Evolutionary conservation across 2,113 vertebrate genomes (phyloP), one percentile per base, ranked within the genome.

Genomic region (Egretta garzetta): DNA sequence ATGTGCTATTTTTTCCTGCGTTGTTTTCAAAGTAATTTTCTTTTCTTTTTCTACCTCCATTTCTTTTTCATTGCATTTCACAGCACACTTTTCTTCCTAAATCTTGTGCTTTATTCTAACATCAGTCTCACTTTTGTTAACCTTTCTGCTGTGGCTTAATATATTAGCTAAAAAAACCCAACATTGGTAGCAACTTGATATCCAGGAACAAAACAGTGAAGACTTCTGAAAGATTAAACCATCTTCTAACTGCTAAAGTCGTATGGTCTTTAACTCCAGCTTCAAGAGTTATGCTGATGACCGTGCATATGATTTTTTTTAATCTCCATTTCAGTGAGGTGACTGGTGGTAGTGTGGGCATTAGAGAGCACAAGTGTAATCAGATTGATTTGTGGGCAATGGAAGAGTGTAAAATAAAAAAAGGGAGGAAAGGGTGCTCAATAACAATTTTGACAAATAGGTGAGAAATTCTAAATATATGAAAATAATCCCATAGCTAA

Each of bases 21-120:
- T 93, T 95, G 72, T 94, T 96, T 96, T 95, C 63, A n/a, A 58
- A 92, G 55, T 53, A 59, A 23, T 83, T 80, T 91, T 79, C 35
- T 93, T 70, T 72, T 67, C 22, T 50, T 76, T 76, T 67, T 41
- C 24, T 39, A 52, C n/a, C 19, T 72, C 22, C 5, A 4, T 50
- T 62, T 88, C 12, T 56, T 68, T 63, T 71, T 92, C 10, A 7
- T 26, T 62, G 43, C 45, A 11, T 7, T 7, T 33, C 43, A 35
- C 28, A 88, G 5, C 12, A 8, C n/a, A 21, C 33, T 76, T 86
- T 96, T 86, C 22, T 52, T 63, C 45, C 45, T 83, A 58, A 45
- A 50, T 70, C 27, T 90, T 73, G 24, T n/a, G 12, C 41, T 55
- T 71, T 79, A 28, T 70, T 86, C 28, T 81, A 52, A 86, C 6